These are phyloP conservation scores for Melieria crassipennis DNA, from an alignment of 2,888 invertebrate genomes.

Conservation along the genomic window DNA sequence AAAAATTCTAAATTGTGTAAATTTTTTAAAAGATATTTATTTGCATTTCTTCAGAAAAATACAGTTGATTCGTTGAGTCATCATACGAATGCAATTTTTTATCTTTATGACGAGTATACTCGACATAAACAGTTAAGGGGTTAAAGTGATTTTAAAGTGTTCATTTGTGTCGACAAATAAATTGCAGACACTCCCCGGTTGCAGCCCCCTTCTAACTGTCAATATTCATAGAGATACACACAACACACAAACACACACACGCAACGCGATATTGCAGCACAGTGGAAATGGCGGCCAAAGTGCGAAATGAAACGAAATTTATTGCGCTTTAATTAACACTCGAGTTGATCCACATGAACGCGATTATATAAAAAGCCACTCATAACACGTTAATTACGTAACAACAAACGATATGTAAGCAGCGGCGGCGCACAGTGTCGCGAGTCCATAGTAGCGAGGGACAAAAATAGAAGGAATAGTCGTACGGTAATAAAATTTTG, in stretches of 20 bases:
- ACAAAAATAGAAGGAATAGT: too few species aligned
- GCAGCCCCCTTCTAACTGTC: too few species aligned
- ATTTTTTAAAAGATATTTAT: background rate
- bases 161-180: too few species aligned
- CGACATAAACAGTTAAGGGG: constrained; percentile 1
- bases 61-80: background rate
- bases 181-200: too few species aligned
- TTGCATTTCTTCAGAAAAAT: background rate
- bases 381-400: constrained; percentile 24
- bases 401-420: constrained; percentile 4
- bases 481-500: too few species aligned
- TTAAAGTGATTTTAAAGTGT: background rate
- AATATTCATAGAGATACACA: too few species aligned
- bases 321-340: constrained; percentile 32
- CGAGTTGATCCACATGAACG: constrained; percentile 25
- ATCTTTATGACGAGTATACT: background rate
- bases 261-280: background rate
- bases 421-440: too few species aligned
- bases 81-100: background rate
- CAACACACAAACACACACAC: background rate
- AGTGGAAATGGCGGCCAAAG: background rate
- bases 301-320: constrained; percentile 21
- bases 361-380: constrained; percentile 23
- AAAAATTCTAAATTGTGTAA: too few species aligned
- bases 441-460: too few species aligned